Percentiles rank a stretch among this genome's conserved stretches.
These are phyloP conservation scores for Tryphoninae sp. DNA, from an alignment of 2,888 invertebrate species.

Conservation along the genomic window DNA sequence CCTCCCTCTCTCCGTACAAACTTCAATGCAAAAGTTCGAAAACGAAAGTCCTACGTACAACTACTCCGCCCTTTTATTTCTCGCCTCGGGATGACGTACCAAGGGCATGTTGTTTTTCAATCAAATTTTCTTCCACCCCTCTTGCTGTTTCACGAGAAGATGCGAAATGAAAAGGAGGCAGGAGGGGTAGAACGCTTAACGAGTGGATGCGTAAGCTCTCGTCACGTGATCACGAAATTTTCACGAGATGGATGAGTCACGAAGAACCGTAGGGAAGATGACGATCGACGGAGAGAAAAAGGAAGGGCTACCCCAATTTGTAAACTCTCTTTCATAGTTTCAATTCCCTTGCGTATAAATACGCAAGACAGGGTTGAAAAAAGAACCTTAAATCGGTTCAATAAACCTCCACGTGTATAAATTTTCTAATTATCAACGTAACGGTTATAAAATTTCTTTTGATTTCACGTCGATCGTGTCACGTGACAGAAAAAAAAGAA, in stretches of 20 bases:
- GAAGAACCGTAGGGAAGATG: background rate
- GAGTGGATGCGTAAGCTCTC: background rate
- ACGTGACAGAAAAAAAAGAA: conserved; percentile 65
- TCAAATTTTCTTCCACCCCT: conserved; percentile 35
- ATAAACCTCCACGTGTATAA: too few relatives aligned
- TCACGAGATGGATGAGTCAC: background rate
- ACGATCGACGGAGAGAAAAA: background rate
- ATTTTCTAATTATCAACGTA: too few relatives aligned
- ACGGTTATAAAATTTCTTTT: too few relatives aligned
- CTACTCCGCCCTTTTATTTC: conserved; percentile 9
- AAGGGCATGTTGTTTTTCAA: conserved; percentile 47
- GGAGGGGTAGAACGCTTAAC: conserved; percentile 5
- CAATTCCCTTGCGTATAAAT: conserved; percentile 26
- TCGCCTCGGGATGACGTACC: conserved; percentile 19
- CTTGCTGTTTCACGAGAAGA: background rate
- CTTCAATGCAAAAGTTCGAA: background rate
- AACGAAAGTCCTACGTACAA: background rate
- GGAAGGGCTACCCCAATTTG: background rate
- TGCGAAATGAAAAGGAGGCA: background rate
- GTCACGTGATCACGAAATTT: background rate
- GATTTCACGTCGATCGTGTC: background rate
- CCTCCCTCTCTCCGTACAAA: background rate
- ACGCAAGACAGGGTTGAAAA: conserved; percentile 63
- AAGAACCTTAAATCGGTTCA: background rate
- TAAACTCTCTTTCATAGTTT: background rate